Percentiles rank a stretch among this genome's conserved stretches.
These are phyloP conservation scores for Cromileptes altivelis DNA, from an alignment of 2,113 vertebrate genomes.

Conservation along the genomic window DNA sequence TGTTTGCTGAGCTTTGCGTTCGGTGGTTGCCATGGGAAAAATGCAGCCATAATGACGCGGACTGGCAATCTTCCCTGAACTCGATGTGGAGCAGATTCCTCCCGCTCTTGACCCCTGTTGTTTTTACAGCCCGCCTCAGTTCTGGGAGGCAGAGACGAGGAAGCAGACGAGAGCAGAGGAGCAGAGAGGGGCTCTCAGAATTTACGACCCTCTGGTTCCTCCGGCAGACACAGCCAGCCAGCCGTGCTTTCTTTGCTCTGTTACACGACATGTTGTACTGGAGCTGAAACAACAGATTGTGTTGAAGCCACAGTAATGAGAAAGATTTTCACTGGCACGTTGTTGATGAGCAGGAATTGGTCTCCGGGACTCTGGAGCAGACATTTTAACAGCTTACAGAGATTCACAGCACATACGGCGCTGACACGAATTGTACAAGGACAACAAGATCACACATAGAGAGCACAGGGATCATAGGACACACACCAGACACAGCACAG, in stretches of 20 bases:
- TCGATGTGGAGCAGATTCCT: slow-evolving; percentile 71
- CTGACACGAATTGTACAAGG: slow-evolving; percentile 36
- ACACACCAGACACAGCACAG: background rate
- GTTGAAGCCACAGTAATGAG: slow-evolving; percentile 26
- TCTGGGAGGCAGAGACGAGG: slow-evolving; percentile 54
- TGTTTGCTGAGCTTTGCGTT: slow-evolving; percentile 10
- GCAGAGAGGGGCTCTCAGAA: background rate
- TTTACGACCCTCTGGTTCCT: slow-evolving; percentile 52
- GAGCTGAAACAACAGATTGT: slow-evolving; percentile 32
- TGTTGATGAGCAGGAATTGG: slow-evolving; percentile 14
- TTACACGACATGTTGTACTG: slow-evolving; percentile 13
- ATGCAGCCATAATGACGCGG: slow-evolving; percentile 50
- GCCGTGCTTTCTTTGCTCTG: slow-evolving; percentile 32
- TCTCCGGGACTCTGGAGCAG: slow-evolving; percentile 32
- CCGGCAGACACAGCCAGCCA: slow-evolving; percentile 25
- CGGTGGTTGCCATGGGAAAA: slow-evolving; percentile 43
- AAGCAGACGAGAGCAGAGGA: slow-evolving; percentile 4
- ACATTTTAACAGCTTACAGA: slow-evolving; percentile 59
- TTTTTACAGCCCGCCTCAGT: slow-evolving; percentile 64
- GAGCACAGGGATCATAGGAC: background rate
- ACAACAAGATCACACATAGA: slow-evolving; percentile 43
- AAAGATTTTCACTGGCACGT: slow-evolving; percentile 16
- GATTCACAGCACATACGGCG: slow-evolving; percentile 67
- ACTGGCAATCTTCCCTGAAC: slow-evolving; percentile 58
- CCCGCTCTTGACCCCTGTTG: slow-evolving; percentile 64